These are phyloP conservation scores for Spilosoma lubricipeda DNA, from an alignment of 2,888 invertebrate genomes.

Conservation along the genomic window DNA sequence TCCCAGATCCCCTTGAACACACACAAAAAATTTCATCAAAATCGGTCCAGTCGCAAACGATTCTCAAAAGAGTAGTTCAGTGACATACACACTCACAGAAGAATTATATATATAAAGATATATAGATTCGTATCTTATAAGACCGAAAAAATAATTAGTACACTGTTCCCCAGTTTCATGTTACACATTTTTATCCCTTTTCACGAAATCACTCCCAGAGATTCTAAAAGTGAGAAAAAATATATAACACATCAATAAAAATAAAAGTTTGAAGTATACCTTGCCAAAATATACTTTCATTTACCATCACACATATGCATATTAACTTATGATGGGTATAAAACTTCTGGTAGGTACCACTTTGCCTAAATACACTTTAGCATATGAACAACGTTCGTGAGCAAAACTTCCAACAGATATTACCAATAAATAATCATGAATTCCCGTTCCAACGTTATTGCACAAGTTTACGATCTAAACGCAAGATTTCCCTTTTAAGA, in stretches of 20 bases:
- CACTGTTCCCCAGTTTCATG: neutral
- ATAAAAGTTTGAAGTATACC: neutral
- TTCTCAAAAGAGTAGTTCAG: no score
- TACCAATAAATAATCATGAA: conserved; percentile 49
- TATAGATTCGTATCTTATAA: no score
- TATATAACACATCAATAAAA: neutral
- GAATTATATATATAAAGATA: no score
- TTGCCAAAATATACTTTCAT: neutral
- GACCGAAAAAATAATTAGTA: no score
- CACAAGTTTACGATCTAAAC: conserved; percentile 40
- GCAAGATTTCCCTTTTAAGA: conserved; percentile 46
- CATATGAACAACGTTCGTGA: conserved; percentile 15
- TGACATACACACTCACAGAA: no score
- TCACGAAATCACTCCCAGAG: neutral
- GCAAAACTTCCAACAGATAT: conserved; percentile 26
- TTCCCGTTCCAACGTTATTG: conserved; percentile 37
- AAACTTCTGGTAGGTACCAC: conserved; percentile 15
- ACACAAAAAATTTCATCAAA: no score
- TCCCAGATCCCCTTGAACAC: no score
- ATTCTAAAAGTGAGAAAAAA: neutral
- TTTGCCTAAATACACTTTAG: conserved; percentile 14
- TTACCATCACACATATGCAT: neutral
- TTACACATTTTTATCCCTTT: neutral
- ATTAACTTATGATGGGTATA: neutral
- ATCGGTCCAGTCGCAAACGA: no score